Percentiles rank a stretch among this genome's conserved stretches.
Conservation (phyloP, 2,888 invertebrate genomes). For the Drosophila falleni region DNA sequence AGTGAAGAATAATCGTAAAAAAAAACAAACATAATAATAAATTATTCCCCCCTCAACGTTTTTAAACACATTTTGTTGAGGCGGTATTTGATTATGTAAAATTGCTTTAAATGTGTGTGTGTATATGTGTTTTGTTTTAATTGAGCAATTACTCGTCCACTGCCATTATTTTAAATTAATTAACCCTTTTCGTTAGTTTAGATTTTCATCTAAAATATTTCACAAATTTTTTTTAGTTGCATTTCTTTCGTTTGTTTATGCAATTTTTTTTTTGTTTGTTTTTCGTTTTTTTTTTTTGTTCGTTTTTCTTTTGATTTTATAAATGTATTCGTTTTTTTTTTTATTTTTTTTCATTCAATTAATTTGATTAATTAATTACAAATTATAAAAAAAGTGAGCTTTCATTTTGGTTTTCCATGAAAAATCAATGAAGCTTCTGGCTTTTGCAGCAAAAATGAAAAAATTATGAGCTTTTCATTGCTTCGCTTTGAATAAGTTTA, state of each 20-base stretch:
- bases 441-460: conserved; percentile 54
- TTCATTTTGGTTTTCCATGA: conserved; percentile 73
- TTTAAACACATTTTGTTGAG: conserved; percentile 23
- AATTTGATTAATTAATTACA: conserved; percentile 40
- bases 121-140: conserved; percentile 41
- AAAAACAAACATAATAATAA: conserved; percentile 63
- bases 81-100: conserved; percentile 61
- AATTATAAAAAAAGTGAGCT: conserved; percentile 47
- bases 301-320: conserved; percentile 50
- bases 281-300: conserved; percentile 60
- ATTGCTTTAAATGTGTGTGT: conserved; percentile 54
- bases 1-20: conserved; percentile 33
- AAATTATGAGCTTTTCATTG: conserved; percentile 42
- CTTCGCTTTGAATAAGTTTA: conserved; percentile 55
- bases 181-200: conserved; percentile 54
- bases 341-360: conserved; percentile 32
- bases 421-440: conserved; percentile 74
- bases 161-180: conserved; percentile 25
- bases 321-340: conserved; percentile 56
- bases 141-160: conserved; percentile 61
- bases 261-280: conserved; percentile 40
- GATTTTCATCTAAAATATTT: conserved; percentile 52
- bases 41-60: conserved; percentile 33
- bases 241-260: conserved; percentile 51
- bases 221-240: conserved; percentile 57